These are phyloP conservation scores for Scolopax rusticola DNA, from an alignment of 2,797 vertebrate species.

Conservation along the genomic window DNA sequence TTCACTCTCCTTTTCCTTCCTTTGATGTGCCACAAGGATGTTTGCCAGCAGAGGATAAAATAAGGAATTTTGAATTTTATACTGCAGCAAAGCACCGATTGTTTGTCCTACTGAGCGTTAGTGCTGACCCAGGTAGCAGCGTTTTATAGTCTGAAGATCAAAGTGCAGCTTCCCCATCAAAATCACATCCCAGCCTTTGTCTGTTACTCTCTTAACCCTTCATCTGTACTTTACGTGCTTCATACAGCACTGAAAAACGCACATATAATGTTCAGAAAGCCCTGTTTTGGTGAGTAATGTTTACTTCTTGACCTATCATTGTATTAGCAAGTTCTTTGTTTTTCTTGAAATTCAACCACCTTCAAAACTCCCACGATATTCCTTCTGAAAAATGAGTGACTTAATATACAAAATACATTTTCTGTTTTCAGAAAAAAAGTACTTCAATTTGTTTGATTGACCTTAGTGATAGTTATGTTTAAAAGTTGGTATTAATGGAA, in stretches of 20 bases:
- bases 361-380: background rate
- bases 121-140: slow-evolving; percentile 6
- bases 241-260: slow-evolving; percentile 22
- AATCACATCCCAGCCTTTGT: slow-evolving; percentile 15
- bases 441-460: background rate
- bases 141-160: slow-evolving; percentile 24
- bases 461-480: background rate
- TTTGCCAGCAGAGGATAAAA: background rate
- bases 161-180: slow-evolving; percentile 38
- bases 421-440: background rate
- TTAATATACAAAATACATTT: background rate
- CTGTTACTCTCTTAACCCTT: slow-evolving; percentile 55
- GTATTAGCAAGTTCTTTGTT: background rate
- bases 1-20: background rate
- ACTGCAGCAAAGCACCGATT: background rate
- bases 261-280: background rate
- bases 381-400: slow-evolving; percentile 1
- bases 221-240: slow-evolving; percentile 9
- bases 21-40: background rate
- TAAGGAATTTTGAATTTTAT: background rate
- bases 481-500: background rate
- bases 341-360: background rate
- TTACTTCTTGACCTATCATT: background rate
- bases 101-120: background rate
- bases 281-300: background rate